Evolutionary conservation across 2,797 vertebrate species (phyloP).

Genomic region (Sarcoramphus papa): DNA sequence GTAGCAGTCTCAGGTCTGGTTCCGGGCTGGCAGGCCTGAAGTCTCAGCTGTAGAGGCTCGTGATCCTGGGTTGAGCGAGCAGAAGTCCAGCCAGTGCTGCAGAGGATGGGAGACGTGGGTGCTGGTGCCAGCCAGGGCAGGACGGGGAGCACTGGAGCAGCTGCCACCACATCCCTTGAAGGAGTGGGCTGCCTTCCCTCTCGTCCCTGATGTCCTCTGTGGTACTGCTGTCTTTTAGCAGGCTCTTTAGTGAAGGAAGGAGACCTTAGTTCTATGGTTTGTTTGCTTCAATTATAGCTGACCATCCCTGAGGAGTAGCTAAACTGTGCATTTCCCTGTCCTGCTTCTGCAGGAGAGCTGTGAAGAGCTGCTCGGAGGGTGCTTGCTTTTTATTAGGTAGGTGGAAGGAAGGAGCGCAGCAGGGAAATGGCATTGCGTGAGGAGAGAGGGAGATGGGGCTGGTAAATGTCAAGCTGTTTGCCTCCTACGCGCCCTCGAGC

Average conservation of each 20-base stretch:
- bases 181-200: neutral
- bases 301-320: neutral
- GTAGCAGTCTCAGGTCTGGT: neutral
- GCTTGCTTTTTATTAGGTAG: neutral
- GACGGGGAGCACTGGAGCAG: neutral
- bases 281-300: slow-evolving; percentile 29
- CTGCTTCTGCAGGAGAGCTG: neutral
- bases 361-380: neutral
- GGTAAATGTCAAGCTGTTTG: slow-evolving; percentile 20
- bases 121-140: neutral
- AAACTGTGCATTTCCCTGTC: neutral
- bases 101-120: neutral
- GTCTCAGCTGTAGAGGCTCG: neutral
- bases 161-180: neutral
- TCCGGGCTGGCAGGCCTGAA: neutral
- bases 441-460: neutral
- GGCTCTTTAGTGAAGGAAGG: neutral
- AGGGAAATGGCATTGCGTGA: neutral
- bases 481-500: neutral
- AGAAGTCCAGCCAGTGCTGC: neutral
- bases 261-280: neutral
- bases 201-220: neutral
- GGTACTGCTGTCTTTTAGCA: neutral
- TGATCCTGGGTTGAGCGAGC: neutral
- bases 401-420: neutral